A percentile compares a stretch with the other conserved stretches of the same genome.
These are phyloP conservation scores for Mastomys natalensis DNA, from an alignment of 2,113 vertebrate genomes.

Conservation along the genomic window DNA sequence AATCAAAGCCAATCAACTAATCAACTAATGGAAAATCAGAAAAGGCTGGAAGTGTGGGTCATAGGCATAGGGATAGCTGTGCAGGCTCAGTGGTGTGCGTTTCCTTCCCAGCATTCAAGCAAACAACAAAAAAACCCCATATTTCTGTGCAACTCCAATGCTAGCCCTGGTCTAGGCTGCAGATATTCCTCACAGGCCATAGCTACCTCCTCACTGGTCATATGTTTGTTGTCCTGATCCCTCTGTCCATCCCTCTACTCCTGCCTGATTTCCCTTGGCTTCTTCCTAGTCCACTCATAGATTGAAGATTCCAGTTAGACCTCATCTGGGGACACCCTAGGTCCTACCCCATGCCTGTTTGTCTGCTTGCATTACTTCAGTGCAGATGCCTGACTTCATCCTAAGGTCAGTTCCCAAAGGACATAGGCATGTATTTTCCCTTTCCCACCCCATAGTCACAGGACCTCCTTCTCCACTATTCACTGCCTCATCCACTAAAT, in stretches of 20 bases:
- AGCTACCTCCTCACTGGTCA: neutral
- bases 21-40: neutral
- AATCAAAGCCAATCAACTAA: neutral
- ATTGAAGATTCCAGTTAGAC: neutral
- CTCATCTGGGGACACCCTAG: too few relatives aligned
- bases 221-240: too few relatives aligned
- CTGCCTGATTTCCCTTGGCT: neutral
- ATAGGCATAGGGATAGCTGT: neutral
- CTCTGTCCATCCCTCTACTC: neutral
- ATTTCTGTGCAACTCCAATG: neutral
- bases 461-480: rapidly evolving
- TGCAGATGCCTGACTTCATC: neutral
- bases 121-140: neutral
- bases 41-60: neutral
- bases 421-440: neutral
- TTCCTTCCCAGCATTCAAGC: neutral
- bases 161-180: neutral
- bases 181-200: neutral
- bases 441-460: neutral
- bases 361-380: neutral
- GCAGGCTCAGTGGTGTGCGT: neutral
- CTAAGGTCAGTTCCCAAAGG: neutral
- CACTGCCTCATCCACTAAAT: neutral
- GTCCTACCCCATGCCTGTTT: rapidly evolving
- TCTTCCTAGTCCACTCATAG: neutral